Conservation (phyloP, 2,888 invertebrate species). For the Neoscelio sp. region DNA sequence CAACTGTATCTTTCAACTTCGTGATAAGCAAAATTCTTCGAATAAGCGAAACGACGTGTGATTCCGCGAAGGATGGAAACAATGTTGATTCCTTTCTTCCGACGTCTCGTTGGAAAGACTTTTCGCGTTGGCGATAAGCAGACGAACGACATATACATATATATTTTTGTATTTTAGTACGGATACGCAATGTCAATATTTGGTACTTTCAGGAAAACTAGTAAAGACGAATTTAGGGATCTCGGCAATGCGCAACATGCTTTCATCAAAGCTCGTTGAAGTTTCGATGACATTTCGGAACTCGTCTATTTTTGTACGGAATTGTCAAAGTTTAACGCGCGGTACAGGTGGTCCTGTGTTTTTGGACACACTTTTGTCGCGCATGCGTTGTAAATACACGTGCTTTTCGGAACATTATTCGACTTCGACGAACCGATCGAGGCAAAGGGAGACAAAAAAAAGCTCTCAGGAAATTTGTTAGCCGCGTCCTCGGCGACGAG, state of each 20-base stretch:
- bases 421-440: too few relatives aligned
- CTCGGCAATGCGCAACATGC: slow-evolving; percentile 26
- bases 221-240: slow-evolving; percentile 6
- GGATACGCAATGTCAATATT: slow-evolving; percentile 16
- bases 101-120: slow-evolving; percentile 31
- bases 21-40: slow-evolving; percentile 31
- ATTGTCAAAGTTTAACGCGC: too few relatives aligned
- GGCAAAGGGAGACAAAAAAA: too few relatives aligned
- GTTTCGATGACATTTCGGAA: slow-evolving; percentile 3
- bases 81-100: slow-evolving; percentile 28
- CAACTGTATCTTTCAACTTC: slow-evolving; percentile 17
- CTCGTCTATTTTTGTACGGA: background rate
- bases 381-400: too few relatives aligned
- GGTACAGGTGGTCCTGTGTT: too few relatives aligned
- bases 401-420: too few relatives aligned
- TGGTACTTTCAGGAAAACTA: slow-evolving; percentile 4
- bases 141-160: slow-evolving; percentile 38
- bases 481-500: slow-evolving; percentile 23
- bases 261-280: too few relatives aligned
- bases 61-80: slow-evolving; percentile 18
- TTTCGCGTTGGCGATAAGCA: slow-evolving; percentile 4
- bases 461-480: slow-evolving; percentile 6
- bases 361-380: too few relatives aligned
- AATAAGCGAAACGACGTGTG: background rate
- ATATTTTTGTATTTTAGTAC: slow-evolving; percentile 57